Evolutionary conservation across 1,140 invertebrate species (phyloP).

Genomic region (Nixonia krombeini): DNA sequence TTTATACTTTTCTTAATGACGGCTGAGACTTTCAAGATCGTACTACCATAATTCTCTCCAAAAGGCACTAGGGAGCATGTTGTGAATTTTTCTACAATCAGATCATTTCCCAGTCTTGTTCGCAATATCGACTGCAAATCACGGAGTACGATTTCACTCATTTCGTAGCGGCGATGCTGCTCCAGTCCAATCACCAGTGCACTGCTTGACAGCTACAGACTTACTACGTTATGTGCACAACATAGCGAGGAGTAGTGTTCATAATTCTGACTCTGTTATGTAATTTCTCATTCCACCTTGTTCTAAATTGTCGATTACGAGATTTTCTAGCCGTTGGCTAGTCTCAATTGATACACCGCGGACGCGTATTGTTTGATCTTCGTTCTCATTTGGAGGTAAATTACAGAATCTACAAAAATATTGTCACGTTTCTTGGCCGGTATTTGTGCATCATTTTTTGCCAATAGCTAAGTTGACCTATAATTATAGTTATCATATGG

Average conservation of each 20-base stretch:
- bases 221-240: conserved; percentile 5
- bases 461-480: too few species aligned
- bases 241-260: not conserved
- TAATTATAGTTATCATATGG: too few species aligned
- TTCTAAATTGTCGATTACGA: conserved; percentile 20
- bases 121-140: conserved; percentile 57
- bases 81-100: conserved; percentile 44
- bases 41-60: conserved; percentile 76
- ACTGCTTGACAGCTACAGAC: conserved; percentile 2
- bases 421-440: too few species aligned
- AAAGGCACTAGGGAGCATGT: conserved; percentile 55
- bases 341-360: too few species aligned
- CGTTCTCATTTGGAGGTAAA: not conserved
- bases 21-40: conserved; percentile 68
- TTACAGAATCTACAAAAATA: too few species aligned
- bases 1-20: conserved; percentile 33
- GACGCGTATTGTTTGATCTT: not conserved
- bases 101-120: conserved; percentile 31
- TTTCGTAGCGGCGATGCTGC: not conserved
- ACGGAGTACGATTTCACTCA: conserved; percentile 26
- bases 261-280: conserved; percentile 12
- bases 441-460: too few species aligned
- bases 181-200: too few species aligned
- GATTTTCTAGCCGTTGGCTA: not conserved
- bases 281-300: conserved; percentile 26